Conservation (phyloP, 2,797 vertebrate species). For the Phataginus tetradactyla region DNA sequence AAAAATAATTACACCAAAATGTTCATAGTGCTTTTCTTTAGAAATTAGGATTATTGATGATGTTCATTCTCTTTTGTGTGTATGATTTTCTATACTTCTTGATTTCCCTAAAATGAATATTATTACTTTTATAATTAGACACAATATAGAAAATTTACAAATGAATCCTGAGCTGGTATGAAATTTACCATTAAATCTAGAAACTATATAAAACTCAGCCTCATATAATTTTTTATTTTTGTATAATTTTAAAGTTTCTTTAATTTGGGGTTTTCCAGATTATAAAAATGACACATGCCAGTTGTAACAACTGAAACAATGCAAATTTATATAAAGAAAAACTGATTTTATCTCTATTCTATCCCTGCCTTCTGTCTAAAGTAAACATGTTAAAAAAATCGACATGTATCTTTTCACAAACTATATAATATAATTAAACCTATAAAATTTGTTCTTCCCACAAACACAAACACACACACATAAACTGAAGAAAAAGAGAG, state of each 20-base stretch:
- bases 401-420: conserved; percentile 13
- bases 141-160: conserved; percentile 40
- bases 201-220: conserved; percentile 1
- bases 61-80: not conserved
- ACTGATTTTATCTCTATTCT: not conserved
- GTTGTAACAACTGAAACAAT: not conserved
- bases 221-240: not conserved
- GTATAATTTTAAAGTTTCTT: not conserved
- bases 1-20: not conserved
- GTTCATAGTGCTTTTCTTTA: not conserved
- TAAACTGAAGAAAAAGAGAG: too few relatives aligned
- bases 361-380: not conserved
- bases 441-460: not conserved
- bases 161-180: not conserved
- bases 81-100: not conserved
- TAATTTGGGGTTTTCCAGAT: not conserved
- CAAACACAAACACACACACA: not conserved
- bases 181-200: not conserved
- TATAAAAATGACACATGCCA: not conserved
- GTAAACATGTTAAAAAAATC: not conserved
- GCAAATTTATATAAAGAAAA: not conserved
- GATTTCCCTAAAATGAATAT: conserved; percentile 3
- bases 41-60: not conserved
- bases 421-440: not conserved
- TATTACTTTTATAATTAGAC: not conserved